A percentile compares a stretch with the other conserved stretches of the same genome.
phyloP scores from a whole-genome alignment of 2,797 vertebrate genomes.

The Enteromius fasciolatus region DNA sequence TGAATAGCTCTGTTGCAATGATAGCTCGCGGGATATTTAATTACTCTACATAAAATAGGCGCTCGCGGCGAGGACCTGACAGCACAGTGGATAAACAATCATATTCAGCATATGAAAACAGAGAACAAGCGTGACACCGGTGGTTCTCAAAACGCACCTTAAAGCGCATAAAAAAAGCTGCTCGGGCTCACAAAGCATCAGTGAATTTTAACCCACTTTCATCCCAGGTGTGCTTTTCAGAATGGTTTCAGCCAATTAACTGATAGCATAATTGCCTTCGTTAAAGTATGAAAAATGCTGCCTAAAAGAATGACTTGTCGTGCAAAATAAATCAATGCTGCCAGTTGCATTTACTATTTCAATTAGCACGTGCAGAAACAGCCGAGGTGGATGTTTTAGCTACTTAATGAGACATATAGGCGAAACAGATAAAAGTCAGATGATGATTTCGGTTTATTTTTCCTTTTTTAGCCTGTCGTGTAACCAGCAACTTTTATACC shows the following conservation, averaged over 20 bases:
- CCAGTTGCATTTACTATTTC: conserved; percentile 20
- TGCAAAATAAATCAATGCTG: conserved; percentile 17
- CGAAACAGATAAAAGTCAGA: background rate
- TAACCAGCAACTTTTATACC: background rate
- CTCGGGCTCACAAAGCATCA: background rate
- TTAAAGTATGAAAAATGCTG: conserved; percentile 21
- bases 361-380: background rate
- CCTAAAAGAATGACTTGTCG: conserved; percentile 12
- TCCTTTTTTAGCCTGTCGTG: background rate
- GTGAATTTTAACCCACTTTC: background rate
- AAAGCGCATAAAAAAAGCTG: background rate
- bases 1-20: conserved; percentile 32
- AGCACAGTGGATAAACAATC: conserved; percentile 32
- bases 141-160: background rate
- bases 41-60: conserved; percentile 18
- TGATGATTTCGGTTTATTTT: background rate
- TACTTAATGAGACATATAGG: background rate
- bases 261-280: conserved; percentile 10
- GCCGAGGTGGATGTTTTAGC: background rate
- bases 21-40: conserved; percentile 21
- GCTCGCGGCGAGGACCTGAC: background rate
- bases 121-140: background rate
- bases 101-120: background rate
- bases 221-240: background rate
- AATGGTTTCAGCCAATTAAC: conserved; percentile 11